Conservation (phyloP, 2,888 invertebrate genomes). For the Aphodius sticticus region DNA sequence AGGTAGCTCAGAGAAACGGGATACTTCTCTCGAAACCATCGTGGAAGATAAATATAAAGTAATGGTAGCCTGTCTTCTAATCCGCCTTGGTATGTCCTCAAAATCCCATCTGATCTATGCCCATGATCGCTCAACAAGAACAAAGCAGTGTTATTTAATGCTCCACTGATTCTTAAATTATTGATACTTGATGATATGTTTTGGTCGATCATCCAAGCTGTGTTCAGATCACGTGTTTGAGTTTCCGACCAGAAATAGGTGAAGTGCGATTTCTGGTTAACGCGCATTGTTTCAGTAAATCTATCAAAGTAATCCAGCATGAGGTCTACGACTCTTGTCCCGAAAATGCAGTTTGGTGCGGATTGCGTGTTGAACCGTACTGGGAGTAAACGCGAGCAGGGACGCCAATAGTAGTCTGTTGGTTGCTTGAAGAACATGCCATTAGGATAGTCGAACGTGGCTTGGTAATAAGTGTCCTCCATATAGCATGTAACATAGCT, state of each 20-base stretch:
- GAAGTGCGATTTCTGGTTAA: not conserved
- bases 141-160: not conserved
- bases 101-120: not conserved
- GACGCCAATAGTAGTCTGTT: not conserved
- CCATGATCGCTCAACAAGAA: not conserved
- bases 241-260: not conserved
- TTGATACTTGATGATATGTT: not conserved
- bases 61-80: not conserved
- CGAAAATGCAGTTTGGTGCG: not conserved
- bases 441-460: not conserved
- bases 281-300: not conserved
- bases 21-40: not conserved
- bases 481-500: not conserved
- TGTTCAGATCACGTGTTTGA: not conserved
- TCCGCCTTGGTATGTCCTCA: not conserved
- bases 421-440: not conserved
- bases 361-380: not conserved
- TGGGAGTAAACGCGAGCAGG: not conserved
- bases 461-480: not conserved
- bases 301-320: conserved; percentile 4
- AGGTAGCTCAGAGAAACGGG: not conserved
- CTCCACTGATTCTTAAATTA: not conserved
- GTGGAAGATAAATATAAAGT: not conserved
- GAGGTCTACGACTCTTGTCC: not conserved
- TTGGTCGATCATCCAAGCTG: not conserved